These are phyloP conservation scores for Pangasius djambal DNA, from an alignment of 2,797 vertebrate species.

Conservation along the genomic window DNA sequence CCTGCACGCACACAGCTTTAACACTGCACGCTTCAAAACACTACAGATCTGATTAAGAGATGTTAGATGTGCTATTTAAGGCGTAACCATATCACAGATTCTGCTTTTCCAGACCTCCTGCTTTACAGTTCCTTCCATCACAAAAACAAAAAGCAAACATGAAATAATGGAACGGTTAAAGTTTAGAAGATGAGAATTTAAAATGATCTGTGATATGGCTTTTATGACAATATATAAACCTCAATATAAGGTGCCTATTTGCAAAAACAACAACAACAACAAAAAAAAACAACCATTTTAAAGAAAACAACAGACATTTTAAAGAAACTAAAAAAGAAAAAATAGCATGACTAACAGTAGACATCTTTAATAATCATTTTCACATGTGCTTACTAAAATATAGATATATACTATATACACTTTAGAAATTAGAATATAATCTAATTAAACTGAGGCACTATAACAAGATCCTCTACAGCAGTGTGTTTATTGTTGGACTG, in stretches of 20 bases:
- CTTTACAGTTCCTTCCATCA: neutral
- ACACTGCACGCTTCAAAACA: neutral
- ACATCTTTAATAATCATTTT: conserved; percentile 4
- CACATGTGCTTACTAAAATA: conserved; percentile 51
- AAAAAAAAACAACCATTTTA: neutral
- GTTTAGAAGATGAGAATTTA: neutral
- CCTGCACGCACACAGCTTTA: conserved; percentile 10
- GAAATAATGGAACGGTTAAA: neutral
- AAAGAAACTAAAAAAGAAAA: neutral
- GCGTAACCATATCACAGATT: conserved; percentile 9
- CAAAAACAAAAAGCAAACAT: neutral
- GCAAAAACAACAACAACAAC: too few relatives aligned
- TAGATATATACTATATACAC: conserved; percentile 56
- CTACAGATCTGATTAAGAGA: conserved; percentile 25
- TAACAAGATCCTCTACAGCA: neutral
- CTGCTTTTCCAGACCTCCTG: conserved; percentile 13
- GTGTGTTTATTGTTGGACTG: neutral
- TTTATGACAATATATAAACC: neutral
- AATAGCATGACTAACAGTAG: neutral
- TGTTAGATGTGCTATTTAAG: conserved; percentile 24
- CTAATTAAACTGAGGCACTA: conserved; percentile 37
- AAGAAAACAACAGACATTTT: neutral
- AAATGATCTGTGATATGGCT: neutral
- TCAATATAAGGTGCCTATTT: neutral
- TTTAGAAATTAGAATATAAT: conserved; percentile 50